Evolutionary conservation across 2,797 vertebrate species (phyloP), one percentile per base, ranked within the genome.

Genomic region (Cirrhinus molitorella): DNA sequence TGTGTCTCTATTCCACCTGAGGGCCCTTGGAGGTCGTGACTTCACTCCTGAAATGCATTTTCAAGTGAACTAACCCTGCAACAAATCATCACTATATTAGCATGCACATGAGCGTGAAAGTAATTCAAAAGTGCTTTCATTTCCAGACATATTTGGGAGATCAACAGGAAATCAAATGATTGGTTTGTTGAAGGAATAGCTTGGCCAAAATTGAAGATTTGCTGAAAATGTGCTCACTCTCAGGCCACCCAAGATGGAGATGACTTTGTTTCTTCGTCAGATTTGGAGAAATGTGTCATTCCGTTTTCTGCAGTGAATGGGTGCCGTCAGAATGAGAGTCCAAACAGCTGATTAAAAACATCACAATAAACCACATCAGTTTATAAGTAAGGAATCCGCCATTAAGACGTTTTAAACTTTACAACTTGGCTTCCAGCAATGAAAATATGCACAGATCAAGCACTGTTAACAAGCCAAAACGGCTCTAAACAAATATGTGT

Each of bases 1-100:
- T 77, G 55, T 63, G 31, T 81, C 55, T 86, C 21, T 8, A 65
- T 49, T 71, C 14, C 21, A 65, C 57, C 68, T 25, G 57, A 65
- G 79, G 55, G 80, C 28, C 45, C 43, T 12, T 11, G 23, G 55
- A 51, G 79, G 68, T 81, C 68, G 34, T 12, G 12, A 47, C 66
- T 47, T 47, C 14, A 40, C 34, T 21, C 8, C 37, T 72, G 13
- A 66, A 51, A 16, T 45, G 66, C 53, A 5, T 19, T 53, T 67
- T 13, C 13, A 31, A 25, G 43, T 45, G 14, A 73, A 74, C 12
- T n/a, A 57, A n/a, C 21, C 49, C 5, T 37, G 31, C 25, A 53
- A 53, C 23, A 49, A 71, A 49, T 71, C 45, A 2, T 55, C 34
- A 11, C 34, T n/a, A 59, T 13, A 19, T 59, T 6, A 59, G 34